phyloP scores from a whole-genome alignment of 2,888 invertebrate species.

The Bruchidius siliquastri region DNA sequence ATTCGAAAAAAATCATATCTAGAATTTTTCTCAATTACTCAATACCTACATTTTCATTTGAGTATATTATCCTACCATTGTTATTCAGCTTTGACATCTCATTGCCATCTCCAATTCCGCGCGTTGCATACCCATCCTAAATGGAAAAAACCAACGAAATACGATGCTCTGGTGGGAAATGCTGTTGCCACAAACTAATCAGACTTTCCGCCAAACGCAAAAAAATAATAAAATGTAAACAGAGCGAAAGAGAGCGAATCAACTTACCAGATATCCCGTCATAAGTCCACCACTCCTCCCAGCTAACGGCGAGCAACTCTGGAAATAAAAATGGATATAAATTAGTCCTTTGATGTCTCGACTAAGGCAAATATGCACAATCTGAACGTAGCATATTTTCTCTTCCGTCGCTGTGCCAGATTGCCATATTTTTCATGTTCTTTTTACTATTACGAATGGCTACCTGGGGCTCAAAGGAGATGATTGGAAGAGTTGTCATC shows the following conservation, averaged over 20 bases:
- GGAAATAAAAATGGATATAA: slow-evolving; percentile 40
- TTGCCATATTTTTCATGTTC: neutral
- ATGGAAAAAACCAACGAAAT: neutral
- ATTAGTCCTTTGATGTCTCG: neutral
- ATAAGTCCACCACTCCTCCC: slow-evolving; percentile 97
- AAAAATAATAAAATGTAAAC: neutral
- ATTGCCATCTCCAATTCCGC: too few species aligned
- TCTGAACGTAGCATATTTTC: neutral
- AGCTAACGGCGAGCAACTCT: slow-evolving; percentile 74
- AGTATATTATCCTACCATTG: too few species aligned
- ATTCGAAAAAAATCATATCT: too few species aligned
- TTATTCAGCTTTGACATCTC: too few species aligned
- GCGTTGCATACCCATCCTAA: too few species aligned
- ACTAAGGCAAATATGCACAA: neutral
- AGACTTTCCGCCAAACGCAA: neutral
- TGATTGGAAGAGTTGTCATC: neutral
- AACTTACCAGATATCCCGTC: slow-evolving; percentile 88
- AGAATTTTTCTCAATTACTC: too few species aligned
- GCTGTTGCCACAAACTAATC: neutral
- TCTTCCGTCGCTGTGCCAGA: neutral
- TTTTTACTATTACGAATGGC: neutral
- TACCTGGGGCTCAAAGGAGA: neutral
- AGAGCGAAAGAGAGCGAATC: neutral
- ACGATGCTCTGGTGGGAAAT: neutral
- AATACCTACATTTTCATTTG: too few species aligned